These are phyloP conservation scores for Cisticola juncidis DNA, from an alignment of 2,113 vertebrate genomes.

Conservation along the genomic window DNA sequence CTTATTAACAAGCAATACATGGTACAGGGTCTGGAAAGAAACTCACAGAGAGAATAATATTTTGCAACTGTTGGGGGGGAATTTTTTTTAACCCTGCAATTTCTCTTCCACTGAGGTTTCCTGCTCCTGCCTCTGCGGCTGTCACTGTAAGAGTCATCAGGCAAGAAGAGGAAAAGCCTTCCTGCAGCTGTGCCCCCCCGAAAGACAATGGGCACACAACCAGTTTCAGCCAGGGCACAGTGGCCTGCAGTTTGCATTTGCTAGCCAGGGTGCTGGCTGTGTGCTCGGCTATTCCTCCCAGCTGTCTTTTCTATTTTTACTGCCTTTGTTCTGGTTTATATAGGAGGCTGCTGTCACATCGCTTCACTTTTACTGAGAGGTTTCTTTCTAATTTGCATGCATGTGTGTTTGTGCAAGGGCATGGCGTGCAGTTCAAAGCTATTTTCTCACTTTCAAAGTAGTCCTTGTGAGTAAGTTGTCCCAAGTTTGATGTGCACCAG, in stretches of 20 bases:
- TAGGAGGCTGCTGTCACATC: not conserved
- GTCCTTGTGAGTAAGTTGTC: not conserved
- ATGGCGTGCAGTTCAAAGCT: constrained; percentile 26
- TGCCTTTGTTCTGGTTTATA: constrained; percentile 7
- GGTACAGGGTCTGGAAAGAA: not conserved
- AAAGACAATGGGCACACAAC: not conserved
- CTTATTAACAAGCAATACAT: not conserved
- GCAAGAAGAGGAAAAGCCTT: not conserved
- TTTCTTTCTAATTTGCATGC: not conserved
- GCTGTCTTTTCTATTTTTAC: not conserved
- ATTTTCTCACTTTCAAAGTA: constrained; percentile 45
- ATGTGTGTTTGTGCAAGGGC: not conserved
- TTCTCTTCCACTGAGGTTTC: not conserved
- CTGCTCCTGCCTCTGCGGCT: not conserved
- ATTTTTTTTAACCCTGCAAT: not conserved
- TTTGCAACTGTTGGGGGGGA: not conserved
- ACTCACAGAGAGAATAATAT: not conserved
- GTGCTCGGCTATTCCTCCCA: rapidly evolving
- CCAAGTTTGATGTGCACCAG: constrained; percentile 10
- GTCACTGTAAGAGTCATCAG: not conserved
- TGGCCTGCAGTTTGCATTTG: not conserved
- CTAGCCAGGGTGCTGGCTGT: not conserved
- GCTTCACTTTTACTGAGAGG: not conserved
- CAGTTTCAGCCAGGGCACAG: not conserved
- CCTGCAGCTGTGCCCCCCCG: not conserved